Percentiles rank a stretch among this genome's conserved stretches.
Conservation (phyloP, 2,113 vertebrate genomes). For the Otocyon megalotis region DNA sequence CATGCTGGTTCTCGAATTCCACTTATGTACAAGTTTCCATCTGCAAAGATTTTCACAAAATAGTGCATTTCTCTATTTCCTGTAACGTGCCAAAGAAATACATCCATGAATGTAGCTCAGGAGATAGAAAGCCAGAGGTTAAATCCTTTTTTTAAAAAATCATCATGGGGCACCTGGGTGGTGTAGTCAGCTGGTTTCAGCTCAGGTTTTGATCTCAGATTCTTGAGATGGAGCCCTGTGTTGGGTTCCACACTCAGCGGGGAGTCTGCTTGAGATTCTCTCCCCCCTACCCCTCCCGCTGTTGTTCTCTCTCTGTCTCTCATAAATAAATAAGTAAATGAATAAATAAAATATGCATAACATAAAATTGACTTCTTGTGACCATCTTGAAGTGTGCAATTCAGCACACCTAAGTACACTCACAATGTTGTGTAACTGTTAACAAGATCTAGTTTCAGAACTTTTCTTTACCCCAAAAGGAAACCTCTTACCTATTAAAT, state of each 20-base stretch:
- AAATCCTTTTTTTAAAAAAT: background rate
- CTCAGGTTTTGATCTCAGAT: background rate
- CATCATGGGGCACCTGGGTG: background rate
- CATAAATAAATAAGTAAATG: background rate
- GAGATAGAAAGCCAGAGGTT: background rate
- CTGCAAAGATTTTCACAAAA: slow-evolving; percentile 6
- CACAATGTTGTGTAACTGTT: background rate
- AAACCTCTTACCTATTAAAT: background rate
- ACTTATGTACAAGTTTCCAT: background rate
- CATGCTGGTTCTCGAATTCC: background rate
- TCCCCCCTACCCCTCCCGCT: background rate
- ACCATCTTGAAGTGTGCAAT: background rate
- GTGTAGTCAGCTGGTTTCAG: background rate
- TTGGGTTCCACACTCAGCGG: background rate
- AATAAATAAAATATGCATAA: background rate
- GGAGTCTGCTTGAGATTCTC: background rate
- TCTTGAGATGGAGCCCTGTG: background rate
- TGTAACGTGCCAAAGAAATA: background rate
- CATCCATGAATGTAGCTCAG: background rate
- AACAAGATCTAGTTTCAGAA: background rate
- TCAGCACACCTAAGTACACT: background rate
- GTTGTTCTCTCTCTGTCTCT: background rate
- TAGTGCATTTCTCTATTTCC: background rate
- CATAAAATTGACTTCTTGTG: background rate
- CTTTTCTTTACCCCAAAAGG: background rate